A percentile compares a stretch with the other conserved stretches of the same genome.
phyloP scores from a whole-genome alignment of 2,113 vertebrate genomes.

The Mastomys coucha region DNA sequence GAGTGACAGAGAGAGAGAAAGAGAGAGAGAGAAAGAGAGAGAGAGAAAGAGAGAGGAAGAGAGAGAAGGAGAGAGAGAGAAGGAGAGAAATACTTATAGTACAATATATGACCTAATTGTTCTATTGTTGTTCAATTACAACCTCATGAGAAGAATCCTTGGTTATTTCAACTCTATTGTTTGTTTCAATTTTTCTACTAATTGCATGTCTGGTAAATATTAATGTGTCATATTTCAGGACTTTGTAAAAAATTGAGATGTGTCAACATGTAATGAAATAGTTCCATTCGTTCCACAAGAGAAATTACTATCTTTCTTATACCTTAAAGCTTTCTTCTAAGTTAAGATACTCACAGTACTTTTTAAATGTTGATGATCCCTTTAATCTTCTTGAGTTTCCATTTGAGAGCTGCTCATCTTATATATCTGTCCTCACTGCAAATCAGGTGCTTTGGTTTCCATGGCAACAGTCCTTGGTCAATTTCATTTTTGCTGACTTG shows the following conservation, averaged over 20 bases:
- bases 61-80: neutral
- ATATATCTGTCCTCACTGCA: neutral
- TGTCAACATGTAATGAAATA: neutral
- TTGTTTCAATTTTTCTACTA: neutral
- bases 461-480: neutral
- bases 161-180: neutral
- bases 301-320: neutral
- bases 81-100: neutral
- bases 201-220: neutral
- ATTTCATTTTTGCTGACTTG: neutral
- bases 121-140: conserved; percentile 7
- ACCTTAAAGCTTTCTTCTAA: neutral
- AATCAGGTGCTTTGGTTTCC: neutral
- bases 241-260: neutral
- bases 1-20: no score
- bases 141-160: neutral
- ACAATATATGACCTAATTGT: neutral
- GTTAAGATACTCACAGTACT: neutral
- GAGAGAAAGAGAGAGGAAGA: neutral
- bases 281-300: neutral
- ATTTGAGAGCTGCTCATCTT: neutral
- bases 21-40: neutral
- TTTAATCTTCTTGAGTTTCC: neutral
- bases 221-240: neutral
- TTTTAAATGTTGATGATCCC: neutral